phyloP scores from a whole-genome alignment of 2,113 vertebrate genomes.

The Labeo catla region DNA sequence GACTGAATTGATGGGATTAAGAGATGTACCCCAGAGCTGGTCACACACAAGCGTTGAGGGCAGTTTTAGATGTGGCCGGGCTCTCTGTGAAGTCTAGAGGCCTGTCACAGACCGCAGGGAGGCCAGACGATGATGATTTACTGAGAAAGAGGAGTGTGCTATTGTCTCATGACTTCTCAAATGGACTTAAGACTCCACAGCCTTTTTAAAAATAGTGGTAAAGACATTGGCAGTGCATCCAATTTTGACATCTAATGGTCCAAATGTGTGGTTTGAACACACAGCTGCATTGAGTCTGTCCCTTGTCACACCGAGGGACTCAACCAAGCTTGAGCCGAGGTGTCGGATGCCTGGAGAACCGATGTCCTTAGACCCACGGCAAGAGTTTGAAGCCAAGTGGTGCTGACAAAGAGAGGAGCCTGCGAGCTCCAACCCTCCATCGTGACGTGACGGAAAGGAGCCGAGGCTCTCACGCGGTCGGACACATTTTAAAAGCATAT shows the following conservation, averaged over 20 bases:
- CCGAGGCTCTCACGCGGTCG: conserved; percentile 50
- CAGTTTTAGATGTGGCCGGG: conserved; percentile 33
- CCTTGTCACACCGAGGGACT: conserved; percentile 50
- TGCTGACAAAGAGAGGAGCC: conserved; percentile 70
- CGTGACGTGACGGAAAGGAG: conserved; percentile 49
- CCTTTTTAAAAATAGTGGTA: not conserved
- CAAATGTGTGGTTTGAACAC: not conserved
- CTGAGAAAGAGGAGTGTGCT: not conserved
- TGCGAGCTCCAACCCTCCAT: conserved; percentile 64
- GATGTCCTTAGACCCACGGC: conserved; percentile 32
- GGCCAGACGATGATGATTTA: not conserved
- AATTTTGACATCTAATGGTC: not conserved
- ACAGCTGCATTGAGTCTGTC: not conserved
- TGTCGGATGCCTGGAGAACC: conserved; percentile 24
- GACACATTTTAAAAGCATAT: conserved; percentile 75
- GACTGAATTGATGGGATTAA: conserved; percentile 75
- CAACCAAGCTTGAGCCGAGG: conserved; percentile 40
- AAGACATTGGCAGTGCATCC: not conserved
- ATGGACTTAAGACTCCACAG: conserved; percentile 7
- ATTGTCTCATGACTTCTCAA: not conserved
- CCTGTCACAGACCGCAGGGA: conserved; percentile 30
- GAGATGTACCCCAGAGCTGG: conserved; percentile 68
- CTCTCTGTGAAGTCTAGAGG: not conserved
- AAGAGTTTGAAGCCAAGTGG: conserved; percentile 67
- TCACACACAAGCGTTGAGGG: conserved; percentile 53